A percentile compares a stretch with the other conserved stretches of the same genome.
Conservation (phyloP, 2,888 invertebrate species). For the Lamellibrachia columna region DNA sequence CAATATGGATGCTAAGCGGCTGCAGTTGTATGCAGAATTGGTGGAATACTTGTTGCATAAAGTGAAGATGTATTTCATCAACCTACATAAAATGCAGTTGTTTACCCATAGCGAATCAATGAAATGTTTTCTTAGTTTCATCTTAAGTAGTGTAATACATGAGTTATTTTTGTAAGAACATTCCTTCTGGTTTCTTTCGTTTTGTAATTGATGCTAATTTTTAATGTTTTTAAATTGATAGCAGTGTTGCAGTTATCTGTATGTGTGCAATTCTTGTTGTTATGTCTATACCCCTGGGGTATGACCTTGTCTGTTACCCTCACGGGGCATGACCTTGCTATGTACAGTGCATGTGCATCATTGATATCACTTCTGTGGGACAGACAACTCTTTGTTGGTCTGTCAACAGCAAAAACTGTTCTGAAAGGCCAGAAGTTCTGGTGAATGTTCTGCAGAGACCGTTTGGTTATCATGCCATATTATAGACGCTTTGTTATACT, state of each 20-base stretch:
- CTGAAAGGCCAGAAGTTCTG: not conserved
- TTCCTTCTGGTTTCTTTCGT: not conserved
- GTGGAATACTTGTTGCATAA: too few species aligned
- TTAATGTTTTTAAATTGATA: slow-evolving; percentile 2
- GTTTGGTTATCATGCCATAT: not conserved
- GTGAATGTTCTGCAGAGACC: not conserved
- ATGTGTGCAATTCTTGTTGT: not conserved
- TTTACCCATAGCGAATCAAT: too few species aligned
- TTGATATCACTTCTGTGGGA: not conserved
- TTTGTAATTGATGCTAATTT: not conserved
- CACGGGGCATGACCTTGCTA: not conserved
- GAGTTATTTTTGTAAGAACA: not conserved
- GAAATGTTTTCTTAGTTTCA: too few species aligned
- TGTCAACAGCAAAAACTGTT: not conserved
- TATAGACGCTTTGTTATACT: not conserved
- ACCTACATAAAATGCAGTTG: too few species aligned
- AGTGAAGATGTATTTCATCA: too few species aligned
- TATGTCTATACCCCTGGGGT: not conserved
- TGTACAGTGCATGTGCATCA: not conserved
- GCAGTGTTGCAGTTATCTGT: not conserved
- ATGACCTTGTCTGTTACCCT: not conserved
- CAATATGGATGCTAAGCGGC: too few species aligned
- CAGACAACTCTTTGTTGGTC: not conserved
- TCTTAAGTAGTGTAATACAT: too few species aligned
- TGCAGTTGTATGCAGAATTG: too few species aligned